A percentile compares a stretch with the other conserved stretches of the same genome.
phyloP scores from a whole-genome alignment of 1,140 invertebrate species.

The Coelopa frigida region DNA sequence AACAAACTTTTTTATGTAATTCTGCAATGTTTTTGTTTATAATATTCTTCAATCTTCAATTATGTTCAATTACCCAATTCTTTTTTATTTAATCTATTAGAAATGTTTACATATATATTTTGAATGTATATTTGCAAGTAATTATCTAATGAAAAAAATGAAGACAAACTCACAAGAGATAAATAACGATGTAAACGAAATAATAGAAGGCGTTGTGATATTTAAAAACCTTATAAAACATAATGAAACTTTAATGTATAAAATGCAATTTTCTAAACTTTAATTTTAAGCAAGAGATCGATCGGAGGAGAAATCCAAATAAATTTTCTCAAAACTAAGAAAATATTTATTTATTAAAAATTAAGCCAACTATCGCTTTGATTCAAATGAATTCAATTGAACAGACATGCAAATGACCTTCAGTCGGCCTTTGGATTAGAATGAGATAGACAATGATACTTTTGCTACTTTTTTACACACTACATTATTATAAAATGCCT shows the following conservation, averaged over 20 bases:
- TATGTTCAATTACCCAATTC: slow-evolving; percentile 1
- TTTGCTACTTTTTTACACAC: no score
- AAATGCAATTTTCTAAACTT: slow-evolving; percentile 4
- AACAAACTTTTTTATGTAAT: slow-evolving; percentile 6
- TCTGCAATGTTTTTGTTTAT: neutral
- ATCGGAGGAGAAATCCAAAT: no score
- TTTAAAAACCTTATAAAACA: slow-evolving; percentile 24
- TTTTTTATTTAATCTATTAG: slow-evolving; percentile 8
- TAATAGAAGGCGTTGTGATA: slow-evolving; percentile 41
- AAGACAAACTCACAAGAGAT: neutral
- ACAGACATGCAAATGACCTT: no score
- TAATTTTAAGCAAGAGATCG: no score
- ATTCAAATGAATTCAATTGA: no score
- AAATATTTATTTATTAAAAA: no score
- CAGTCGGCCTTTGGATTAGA: no score
- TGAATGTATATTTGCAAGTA: slow-evolving; percentile 1
- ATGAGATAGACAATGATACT: no score
- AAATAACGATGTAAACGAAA: slow-evolving; percentile 14
- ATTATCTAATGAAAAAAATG: slow-evolving; percentile 4
- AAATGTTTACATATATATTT: neutral
- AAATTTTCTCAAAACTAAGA: no score
- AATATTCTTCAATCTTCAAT: slow-evolving; percentile 9
- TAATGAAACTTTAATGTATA: neutral
- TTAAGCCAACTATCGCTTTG: no score
- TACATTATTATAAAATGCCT: no score